Percentiles rank a stretch among this genome's conserved stretches.
These are phyloP conservation scores for Dexiosoma caninum DNA, from an alignment of 2,888 invertebrate species.

Conservation along the genomic window DNA sequence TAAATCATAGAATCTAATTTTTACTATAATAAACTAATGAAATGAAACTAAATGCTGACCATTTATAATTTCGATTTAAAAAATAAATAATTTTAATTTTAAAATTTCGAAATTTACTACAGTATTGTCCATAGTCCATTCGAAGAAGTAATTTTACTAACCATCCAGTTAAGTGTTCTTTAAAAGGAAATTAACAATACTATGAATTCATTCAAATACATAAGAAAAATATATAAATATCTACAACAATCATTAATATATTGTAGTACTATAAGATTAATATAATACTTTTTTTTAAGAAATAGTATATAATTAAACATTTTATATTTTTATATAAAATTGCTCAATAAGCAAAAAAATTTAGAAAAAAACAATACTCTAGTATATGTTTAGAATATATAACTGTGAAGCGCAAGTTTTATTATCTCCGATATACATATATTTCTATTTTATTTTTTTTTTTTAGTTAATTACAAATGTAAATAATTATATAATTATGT, in stretches of 20 bases:
- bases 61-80: no score
- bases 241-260: conserved; percentile 37
- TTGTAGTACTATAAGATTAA: neutral
- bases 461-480: conserved; percentile 8
- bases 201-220: no score
- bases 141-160: no score
- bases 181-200: no score
- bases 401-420: neutral
- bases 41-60: no score
- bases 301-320: conserved; percentile 1
- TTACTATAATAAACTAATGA: no score
- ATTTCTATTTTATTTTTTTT: neutral
- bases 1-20: no score
- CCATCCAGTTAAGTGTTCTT: no score
- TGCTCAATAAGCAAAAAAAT: conserved; percentile 16
- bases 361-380: neutral
- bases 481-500: conserved; percentile 27
- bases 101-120: no score
- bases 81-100: no score
- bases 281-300: neutral
- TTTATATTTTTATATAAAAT: conserved; percentile 42
- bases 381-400: neutral
- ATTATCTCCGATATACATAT: neutral
- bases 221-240: conserved; percentile 9
- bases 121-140: no score